Conservation (phyloP, 2,888 invertebrate species). For the Tetanocera ferruginea region DNA sequence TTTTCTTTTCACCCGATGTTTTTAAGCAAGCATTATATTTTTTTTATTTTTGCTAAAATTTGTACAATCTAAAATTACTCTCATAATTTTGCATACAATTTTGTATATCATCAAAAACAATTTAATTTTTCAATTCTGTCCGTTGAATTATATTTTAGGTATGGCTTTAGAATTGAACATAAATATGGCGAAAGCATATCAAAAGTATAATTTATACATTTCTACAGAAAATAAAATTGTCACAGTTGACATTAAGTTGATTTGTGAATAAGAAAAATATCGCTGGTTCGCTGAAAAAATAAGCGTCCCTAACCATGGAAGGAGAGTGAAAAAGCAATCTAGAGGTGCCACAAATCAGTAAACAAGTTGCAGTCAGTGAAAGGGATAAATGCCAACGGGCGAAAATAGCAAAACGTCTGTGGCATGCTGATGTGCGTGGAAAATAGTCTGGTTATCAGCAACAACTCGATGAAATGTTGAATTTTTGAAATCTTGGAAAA, state of each 20-base stretch:
- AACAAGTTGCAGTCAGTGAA: not conserved
- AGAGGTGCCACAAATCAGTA: constrained; percentile 24
- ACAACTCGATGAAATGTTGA: constrained; percentile 11
- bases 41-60: no score
- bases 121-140: no score
- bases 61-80: no score
- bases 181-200: no score
- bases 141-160: no score
- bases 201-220: not conserved
- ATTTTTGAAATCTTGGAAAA: constrained; percentile 32
- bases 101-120: no score
- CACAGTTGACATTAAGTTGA: constrained; percentile 9
- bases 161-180: no score
- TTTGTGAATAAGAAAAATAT: not conserved
- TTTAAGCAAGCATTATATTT: no score
- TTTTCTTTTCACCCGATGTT: no score
- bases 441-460: not conserved
- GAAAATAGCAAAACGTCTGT: not conserved
- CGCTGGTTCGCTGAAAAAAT: not conserved
- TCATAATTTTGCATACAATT: no score
- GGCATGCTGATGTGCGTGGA: not conserved
- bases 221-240: not conserved
- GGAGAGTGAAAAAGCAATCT: constrained; percentile 11
- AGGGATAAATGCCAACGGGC: not conserved
- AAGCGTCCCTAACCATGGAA: not conserved